phyloP scores from a whole-genome alignment of 2,113 vertebrate genomes.

The Pelodiscus sinensis region DNA sequence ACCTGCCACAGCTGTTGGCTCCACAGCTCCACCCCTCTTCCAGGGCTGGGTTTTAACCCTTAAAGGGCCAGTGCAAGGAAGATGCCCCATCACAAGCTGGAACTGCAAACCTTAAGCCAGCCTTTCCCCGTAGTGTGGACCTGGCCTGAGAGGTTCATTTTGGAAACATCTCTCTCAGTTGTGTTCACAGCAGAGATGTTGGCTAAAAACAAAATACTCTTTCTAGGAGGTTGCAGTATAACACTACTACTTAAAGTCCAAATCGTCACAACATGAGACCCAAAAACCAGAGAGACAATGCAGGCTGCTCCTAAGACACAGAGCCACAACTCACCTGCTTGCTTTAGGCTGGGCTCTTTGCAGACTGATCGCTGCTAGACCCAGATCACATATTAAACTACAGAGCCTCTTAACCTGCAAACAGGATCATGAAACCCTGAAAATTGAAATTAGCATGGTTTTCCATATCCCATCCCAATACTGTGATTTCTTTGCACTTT shows the following conservation, averaged over 20 bases:
- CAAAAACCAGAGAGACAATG: background rate
- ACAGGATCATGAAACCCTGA: background rate
- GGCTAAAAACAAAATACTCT: background rate
- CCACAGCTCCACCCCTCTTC: too few relatives aligned
- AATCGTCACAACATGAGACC: background rate
- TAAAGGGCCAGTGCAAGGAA: too few relatives aligned
- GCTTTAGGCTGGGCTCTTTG: background rate
- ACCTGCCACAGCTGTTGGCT: too few relatives aligned
- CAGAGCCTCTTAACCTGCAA: background rate
- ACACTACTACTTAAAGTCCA: background rate
- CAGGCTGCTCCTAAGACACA: background rate
- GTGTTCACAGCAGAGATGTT: background rate
- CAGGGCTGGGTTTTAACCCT: too few relatives aligned
- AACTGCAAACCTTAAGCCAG: too few relatives aligned
- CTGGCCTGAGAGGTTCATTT: background rate
- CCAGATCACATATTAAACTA: background rate
- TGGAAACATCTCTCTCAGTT: background rate
- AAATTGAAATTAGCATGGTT: background rate
- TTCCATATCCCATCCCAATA: background rate
- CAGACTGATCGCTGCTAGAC: background rate
- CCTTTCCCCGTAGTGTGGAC: too few relatives aligned
- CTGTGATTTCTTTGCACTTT: fast-evolving
- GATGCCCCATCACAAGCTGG: too few relatives aligned
- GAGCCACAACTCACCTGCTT: background rate
- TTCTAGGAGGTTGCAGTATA: background rate